Evolutionary conservation across 2,113 vertebrate species (phyloP).

Genomic region (Eleginops maclovinus): DNA sequence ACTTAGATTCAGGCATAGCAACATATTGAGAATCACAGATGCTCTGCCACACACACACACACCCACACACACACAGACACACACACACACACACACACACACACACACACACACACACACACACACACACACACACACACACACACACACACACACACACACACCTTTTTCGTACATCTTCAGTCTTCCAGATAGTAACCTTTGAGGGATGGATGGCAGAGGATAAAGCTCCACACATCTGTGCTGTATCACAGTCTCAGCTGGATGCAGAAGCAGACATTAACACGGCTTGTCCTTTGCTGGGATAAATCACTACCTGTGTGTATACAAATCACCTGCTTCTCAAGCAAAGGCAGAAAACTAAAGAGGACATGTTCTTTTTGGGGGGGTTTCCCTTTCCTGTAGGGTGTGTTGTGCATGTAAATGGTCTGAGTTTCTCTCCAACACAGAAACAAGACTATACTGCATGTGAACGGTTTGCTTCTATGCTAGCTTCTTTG

Average conservation of each 20-base stretch:
- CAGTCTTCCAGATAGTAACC: constrained; percentile 53
- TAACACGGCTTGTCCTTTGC: constrained; percentile 62
- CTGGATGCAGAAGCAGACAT: constrained; percentile 56
- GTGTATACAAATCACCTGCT: constrained; percentile 4
- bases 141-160: background rate
- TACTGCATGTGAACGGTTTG: no score
- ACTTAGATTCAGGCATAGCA: background rate
- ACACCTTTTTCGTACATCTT: constrained; percentile 9
- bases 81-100: background rate
- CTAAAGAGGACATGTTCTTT: no score
- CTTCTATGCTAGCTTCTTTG: no score
- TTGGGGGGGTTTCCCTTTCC: no score
- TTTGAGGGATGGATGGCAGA: constrained; percentile 56
- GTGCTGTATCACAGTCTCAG: constrained; percentile 59
- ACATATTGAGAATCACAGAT: constrained; percentile 34
- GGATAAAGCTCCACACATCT: constrained; percentile 61
- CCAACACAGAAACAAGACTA: no score
- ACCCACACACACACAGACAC: constrained; percentile 1
- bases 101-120: background rate
- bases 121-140: no score
- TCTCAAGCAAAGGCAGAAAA: constrained; percentile 10
- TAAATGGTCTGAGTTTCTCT: no score
- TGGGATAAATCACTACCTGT: constrained; percentile 63
- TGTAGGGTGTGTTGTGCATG: no score
- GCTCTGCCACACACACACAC: background rate